Base-by-base conservation (phyloP, 2,797 vertebrate genomes). In the Menidia menidia region DNA sequence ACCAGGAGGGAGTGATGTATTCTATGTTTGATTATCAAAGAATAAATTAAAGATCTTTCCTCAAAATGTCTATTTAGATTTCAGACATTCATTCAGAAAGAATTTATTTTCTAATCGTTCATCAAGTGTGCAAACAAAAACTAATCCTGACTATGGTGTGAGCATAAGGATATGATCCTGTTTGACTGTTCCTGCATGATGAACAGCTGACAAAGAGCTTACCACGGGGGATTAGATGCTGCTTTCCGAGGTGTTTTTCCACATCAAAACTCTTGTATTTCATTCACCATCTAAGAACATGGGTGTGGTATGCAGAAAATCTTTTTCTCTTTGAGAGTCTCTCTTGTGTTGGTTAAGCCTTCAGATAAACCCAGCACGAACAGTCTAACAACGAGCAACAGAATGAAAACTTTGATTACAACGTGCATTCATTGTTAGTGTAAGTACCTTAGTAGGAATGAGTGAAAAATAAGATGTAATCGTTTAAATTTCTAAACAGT, bases 181-280 rank as follows among this genome's bases (percentile, higher is more conserved):
- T 69, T 73, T 72, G 80, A 39, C 83, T 84, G 74, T 85, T 89
- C 70, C 84, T 78, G 82, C 78, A 80, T 87, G 75, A 76, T 18
- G 77, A 85, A 87, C 78, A 84, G 60, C 86, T 88, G 85, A 91
- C 84, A 90, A 84, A 90, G 81, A 87, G 85, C 68, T 90, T 89
- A 88, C 83, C 83, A 71, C 47, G 30, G 71, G 60, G 82, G 81
- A 90, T 90, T 91, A 91, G 75, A 76, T 58, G 32, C 55, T 77
- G 67, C 71, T 87, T 87, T 82, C 87, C 64, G 73, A 85, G 80
- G 78, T 89, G 80, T 88, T 89, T 86, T 75, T 85, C 80, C 66
- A 88, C 75, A 82, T 88, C 78, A 81, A 79, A 86, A 88, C 71
- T 75, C 55, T 58, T 77, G 41, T 85, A 84, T 82, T 66, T 67